These are phyloP conservation scores for Papilio xuthus DNA, from an alignment of 1,140 invertebrate species.

Conservation along the genomic window DNA sequence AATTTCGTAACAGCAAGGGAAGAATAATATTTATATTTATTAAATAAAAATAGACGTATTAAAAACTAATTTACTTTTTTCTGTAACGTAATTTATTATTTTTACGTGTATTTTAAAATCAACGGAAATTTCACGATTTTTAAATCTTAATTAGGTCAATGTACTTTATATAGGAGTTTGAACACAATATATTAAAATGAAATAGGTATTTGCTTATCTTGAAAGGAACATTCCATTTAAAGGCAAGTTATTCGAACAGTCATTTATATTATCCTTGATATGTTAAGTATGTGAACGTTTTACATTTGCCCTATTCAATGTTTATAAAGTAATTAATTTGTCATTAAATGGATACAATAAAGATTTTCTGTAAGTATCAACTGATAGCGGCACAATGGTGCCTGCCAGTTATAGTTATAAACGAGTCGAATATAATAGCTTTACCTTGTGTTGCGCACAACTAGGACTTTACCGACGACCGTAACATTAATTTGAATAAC, in stretches of 20 bases:
- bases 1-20: too few relatives aligned
- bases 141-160: not conserved
- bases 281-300: not conserved
- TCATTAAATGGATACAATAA: slow-evolving; percentile 48
- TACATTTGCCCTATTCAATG: not conserved
- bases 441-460: slow-evolving; percentile 70
- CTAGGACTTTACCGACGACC: slow-evolving; percentile 51
- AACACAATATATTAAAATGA: not conserved
- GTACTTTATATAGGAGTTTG: not conserved
- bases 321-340: slow-evolving; percentile 44
- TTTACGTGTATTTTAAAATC: not conserved
- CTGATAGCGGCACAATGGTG: slow-evolving; percentile 64
- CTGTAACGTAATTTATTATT: not conserved
- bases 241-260: not conserved
- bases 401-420: slow-evolving; percentile 69
- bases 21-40: too few relatives aligned
- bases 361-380: slow-evolving; percentile 57
- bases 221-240: slow-evolving; percentile 6
- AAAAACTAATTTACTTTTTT: too few relatives aligned
- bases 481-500: slow-evolving; percentile 51
- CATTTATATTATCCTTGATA: slow-evolving; percentile 5
- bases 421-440: slow-evolving; percentile 66
- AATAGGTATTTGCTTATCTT: not conserved
- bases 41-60: too few relatives aligned
- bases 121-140: not conserved